Percentiles rank a stretch among this genome's conserved stretches.
Conservation (phyloP, 2,113 vertebrate genomes). For the Myrmecophaga tridactyla region DNA sequence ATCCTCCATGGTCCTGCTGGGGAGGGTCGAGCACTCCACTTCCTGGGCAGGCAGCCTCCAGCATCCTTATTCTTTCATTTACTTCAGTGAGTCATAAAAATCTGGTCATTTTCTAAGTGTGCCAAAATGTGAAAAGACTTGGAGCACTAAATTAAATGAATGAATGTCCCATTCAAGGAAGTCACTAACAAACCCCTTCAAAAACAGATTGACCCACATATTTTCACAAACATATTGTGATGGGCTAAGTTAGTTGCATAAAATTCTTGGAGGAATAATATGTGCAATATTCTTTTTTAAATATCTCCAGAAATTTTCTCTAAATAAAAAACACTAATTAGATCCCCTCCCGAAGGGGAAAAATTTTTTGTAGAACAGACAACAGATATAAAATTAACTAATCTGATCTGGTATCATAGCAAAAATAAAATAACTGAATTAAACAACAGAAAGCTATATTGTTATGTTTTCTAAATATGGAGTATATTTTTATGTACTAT, state of each 20-base stretch:
- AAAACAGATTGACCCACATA: not conserved
- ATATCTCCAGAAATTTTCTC: not conserved
- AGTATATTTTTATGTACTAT: not conserved
- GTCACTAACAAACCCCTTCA: not conserved
- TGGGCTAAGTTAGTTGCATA: not conserved
- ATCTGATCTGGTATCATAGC: not conserved
- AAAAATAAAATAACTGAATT: not conserved
- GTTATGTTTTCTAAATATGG: not conserved
- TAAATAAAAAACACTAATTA: not conserved
- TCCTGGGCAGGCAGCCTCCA: not conserved
- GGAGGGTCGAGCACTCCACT: not conserved
- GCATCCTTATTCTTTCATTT: not conserved
- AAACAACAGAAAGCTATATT: slow-evolving; percentile 1
- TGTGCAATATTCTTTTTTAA: not conserved
- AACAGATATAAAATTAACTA: not conserved
- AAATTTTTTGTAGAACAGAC: not conserved
- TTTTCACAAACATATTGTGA: not conserved
- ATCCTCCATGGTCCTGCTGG: too few species aligned
- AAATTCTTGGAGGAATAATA: not conserved
- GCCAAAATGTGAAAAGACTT: not conserved
- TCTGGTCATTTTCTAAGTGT: not conserved
- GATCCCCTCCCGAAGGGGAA: not conserved
- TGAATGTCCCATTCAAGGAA: not conserved
- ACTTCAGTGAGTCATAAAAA: not conserved
- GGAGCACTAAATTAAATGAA: not conserved